phyloP scores from a whole-genome alignment of 2,797 vertebrate genomes.

The Orientallactaga sibirica region DNA sequence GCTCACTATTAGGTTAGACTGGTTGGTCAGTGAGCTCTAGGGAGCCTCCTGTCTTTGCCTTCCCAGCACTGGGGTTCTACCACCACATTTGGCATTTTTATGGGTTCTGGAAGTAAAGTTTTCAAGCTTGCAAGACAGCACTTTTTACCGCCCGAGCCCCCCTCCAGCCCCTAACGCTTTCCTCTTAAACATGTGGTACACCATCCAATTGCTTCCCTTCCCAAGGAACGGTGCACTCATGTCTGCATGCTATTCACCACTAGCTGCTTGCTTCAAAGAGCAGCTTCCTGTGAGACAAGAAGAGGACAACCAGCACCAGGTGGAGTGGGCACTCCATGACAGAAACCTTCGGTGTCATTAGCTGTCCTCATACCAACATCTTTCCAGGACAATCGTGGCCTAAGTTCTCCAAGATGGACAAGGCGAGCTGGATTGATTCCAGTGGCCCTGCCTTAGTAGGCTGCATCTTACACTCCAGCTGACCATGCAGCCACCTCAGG shows the following conservation, averaged over 20 bases:
- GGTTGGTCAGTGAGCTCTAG: too few species aligned
- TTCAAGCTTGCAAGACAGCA: not conserved
- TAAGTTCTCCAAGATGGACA: not conserved
- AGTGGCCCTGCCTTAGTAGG: too few species aligned
- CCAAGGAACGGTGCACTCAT: not conserved
- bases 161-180: conserved; percentile 7
- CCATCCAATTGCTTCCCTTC: not conserved
- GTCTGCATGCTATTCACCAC: not conserved
- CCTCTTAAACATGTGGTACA: not conserved
- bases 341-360: not conserved
- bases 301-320: not conserved
- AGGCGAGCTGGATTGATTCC: not conserved
- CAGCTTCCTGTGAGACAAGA: not conserved
- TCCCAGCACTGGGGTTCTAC: not conserved
- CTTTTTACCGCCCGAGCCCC: not conserved
- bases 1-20: too few species aligned
- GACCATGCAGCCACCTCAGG: not conserved
- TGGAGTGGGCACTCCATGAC: not conserved
- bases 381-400: not conserved
- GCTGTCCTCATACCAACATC: not conserved
- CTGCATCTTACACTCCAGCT: not conserved
- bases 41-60: not conserved
- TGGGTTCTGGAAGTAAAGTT: too few species aligned
- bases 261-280: not conserved
- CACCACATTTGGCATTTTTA: not conserved